Conservation (phyloP, 2,797 vertebrate species). For the Eospalax fontanierii region DNA sequence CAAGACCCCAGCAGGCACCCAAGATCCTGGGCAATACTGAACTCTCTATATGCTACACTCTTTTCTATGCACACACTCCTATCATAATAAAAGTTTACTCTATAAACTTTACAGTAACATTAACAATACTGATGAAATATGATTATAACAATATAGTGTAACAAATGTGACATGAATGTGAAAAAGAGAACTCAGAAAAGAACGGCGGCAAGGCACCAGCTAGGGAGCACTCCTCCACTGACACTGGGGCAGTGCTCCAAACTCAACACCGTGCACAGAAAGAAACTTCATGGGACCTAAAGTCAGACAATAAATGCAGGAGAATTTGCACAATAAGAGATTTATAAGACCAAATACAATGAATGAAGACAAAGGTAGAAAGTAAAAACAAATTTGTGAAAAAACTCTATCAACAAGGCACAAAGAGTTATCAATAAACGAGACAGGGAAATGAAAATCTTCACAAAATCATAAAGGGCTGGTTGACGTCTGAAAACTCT, state of each 20-base stretch:
- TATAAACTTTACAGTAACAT: not conserved
- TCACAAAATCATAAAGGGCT: constrained; percentile 49
- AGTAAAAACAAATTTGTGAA: constrained; percentile 6
- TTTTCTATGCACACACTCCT: not conserved
- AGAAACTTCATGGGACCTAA: not conserved
- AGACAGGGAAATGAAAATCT: constrained; percentile 41
- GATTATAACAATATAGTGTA: not conserved
- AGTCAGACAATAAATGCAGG: constrained; percentile 14
- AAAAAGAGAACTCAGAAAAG: not conserved
- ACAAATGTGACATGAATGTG: not conserved
- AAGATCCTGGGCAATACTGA: not conserved
- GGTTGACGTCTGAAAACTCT: constrained; percentile 60
- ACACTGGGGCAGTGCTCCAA: not conserved
- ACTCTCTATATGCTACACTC: too few species aligned
- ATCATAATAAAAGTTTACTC: not conserved
- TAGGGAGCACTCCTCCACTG: not conserved
- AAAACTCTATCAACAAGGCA: not conserved
- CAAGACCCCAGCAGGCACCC: not conserved
- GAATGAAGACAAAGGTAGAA: constrained; percentile 33
- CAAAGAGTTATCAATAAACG: constrained; percentile 15
- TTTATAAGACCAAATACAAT: constrained; percentile 34
- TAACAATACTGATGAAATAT: not conserved
- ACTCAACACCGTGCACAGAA: constrained; percentile 44
- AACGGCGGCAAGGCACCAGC: constrained; percentile 1
- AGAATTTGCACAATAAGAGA: not conserved